Conservation (phyloP, 2,888 invertebrate species). For the Labia minor region DNA sequence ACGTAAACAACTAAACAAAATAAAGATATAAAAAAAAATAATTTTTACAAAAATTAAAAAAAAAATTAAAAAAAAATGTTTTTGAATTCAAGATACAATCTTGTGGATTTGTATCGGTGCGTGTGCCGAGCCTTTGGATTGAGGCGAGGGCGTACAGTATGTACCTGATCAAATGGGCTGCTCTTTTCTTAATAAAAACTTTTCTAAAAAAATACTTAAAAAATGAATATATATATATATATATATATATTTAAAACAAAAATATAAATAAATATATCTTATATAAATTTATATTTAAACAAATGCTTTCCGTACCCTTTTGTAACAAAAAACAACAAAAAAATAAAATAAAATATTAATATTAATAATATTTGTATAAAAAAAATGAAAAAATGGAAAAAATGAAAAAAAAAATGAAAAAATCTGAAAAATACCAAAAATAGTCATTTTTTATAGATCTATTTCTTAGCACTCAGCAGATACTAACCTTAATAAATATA, state of each 20-base stretch:
- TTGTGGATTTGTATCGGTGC: conserved; percentile 2
- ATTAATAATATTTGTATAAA: background rate
- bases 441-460: background rate
- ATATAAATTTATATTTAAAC: conserved; percentile 3
- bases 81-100: background rate
- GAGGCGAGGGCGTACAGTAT: background rate
- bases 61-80: background rate
- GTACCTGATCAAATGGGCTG: background rate
- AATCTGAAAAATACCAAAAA: background rate
- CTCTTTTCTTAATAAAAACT: background rate
- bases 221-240: background rate
- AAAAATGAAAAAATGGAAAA: background rate
- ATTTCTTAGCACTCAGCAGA: conserved; percentile 1
- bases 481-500: background rate
- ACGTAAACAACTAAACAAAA: too few relatives aligned
- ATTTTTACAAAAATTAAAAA: too few relatives aligned
- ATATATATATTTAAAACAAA: background rate
- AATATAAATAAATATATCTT: background rate
- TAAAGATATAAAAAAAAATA: background rate
- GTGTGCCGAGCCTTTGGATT: background rate
- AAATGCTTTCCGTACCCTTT: background rate
- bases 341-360: too few relatives aligned
- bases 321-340: background rate
- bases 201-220: background rate
- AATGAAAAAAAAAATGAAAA: background rate